These are phyloP conservation scores for Vesta saturnalis DNA, from an alignment of 2,888 invertebrate genomes.

Conservation along the genomic window DNA sequence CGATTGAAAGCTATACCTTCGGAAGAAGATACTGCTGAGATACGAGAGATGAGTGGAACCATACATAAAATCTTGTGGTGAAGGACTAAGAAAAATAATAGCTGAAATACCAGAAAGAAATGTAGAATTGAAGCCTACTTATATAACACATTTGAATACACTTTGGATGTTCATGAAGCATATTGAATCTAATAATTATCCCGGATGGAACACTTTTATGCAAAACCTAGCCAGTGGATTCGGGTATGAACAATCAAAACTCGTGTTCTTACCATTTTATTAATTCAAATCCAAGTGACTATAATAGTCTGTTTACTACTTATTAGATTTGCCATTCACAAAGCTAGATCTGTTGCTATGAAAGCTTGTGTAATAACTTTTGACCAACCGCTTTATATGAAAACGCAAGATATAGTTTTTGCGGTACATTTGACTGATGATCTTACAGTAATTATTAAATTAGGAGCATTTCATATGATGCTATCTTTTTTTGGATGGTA, in stretches of 20 bases:
- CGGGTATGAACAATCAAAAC: slow-evolving; percentile 21
- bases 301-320: slow-evolving; percentile 19
- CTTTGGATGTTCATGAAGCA: too few species aligned
- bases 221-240: slow-evolving; percentile 18
- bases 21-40: slow-evolving; percentile 23
- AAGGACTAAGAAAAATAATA: neutral
- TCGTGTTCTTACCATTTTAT: slow-evolving; percentile 23
- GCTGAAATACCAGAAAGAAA: slow-evolving; percentile 15
- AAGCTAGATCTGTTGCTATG: too few species aligned
- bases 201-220: slow-evolving; percentile 24
- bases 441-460: too few species aligned
- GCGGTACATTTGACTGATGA: neutral
- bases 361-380: too few species aligned
- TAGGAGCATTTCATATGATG: too few species aligned
- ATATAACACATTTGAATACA: slow-evolving; percentile 12
- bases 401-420: neutral
- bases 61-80: neutral
- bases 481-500: too few species aligned
- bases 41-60: slow-evolving; percentile 18
- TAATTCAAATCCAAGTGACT: slow-evolving; percentile 22
- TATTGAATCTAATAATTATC: slow-evolving; percentile 25
- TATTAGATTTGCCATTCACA: slow-evolving; percentile 2
- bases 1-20: slow-evolving; percentile 22
- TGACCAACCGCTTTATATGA: too few species aligned
- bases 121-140: slow-evolving; percentile 23